phyloP scores from a whole-genome alignment of 2,113 vertebrate species.

The Melanocharis versteri region DNA sequence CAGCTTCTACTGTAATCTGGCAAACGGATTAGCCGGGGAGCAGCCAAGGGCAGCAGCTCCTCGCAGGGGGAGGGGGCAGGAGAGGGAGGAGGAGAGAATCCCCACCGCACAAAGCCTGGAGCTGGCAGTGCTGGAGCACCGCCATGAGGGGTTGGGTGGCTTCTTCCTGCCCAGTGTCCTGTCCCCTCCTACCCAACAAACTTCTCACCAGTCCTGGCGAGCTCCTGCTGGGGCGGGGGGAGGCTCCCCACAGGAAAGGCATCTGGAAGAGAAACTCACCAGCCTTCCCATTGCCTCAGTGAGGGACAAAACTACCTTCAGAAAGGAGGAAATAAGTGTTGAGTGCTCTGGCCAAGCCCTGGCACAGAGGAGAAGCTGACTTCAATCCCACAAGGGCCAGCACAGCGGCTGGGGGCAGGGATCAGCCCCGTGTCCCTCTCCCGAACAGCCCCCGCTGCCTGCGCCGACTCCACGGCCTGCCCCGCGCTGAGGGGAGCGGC shows the following conservation, averaged over 20 bases:
- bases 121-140: neutral
- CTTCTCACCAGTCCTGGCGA: fast-evolving
- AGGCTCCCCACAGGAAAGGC: neutral
- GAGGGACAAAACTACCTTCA: slow-evolving; percentile 5
- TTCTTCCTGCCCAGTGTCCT: neutral
- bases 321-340: neutral
- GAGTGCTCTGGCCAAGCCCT: neutral
- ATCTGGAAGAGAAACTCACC: neutral
- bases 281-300: neutral
- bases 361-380: neutral
- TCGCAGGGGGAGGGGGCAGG: neutral
- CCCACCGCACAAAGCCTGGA: fast-evolving
- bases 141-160: neutral
- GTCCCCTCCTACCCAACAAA: neutral
- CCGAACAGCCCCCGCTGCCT: neutral
- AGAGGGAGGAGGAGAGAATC: neutral
- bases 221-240: neutral
- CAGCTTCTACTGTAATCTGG: slow-evolving; percentile 48
- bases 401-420: neutral
- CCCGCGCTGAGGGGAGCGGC: neutral
- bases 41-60: neutral
- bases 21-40: neutral
- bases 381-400: neutral
- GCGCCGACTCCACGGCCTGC: neutral
- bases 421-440: neutral